Base-by-base conservation (phyloP, 2,888 invertebrate genomes). In the Trissonchulus latispiculum region DNA sequence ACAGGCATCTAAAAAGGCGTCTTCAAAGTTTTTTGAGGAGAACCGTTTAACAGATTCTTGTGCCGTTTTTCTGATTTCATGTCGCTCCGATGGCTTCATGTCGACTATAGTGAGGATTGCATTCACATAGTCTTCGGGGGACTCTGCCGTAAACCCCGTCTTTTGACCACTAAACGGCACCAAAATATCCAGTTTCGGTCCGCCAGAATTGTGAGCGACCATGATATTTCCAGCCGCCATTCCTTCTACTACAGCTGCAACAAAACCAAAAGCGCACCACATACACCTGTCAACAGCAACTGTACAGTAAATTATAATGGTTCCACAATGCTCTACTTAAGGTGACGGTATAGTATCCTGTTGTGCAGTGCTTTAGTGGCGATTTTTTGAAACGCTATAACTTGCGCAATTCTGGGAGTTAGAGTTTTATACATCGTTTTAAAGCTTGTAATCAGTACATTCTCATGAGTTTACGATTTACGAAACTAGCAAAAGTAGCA, bases 141-240 rank as follows among this genome's bases (percentile, higher is more conserved):
- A 66, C 1, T 3, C 18, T 3, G 74, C 74, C 48, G 72, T 37
- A 48, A 64, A 74, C 15, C 74, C 74, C 70, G n/a, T 48, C 72
- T 37, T 23, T 23, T 48, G 48, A 31, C 73, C 75, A 23, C 74
- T 69, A 32, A 59, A 48, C 1, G 62, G 72, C 3, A 77, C 89
- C 72, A 99, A 88, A 79, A 99, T 96, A 85, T 99, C 90, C 82
- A 88, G 84, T 77, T 90, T 87, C 0, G 99, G 99, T 0, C 99
- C 99, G 36, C 95, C 99, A 0, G 96, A 96, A 75, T 91, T 88
- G 82, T 94, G 94, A 33, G 96, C 95, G 1, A 99, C 87, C 84
- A 91, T 91, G 33, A 99, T 88, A 67, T 95, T 87, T 0, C 99
- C 99, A 1, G 95, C 95, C 18, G 99, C 97, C 95, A 99, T 95